Evolutionary conservation across 2,888 invertebrate genomes (phyloP).

Genomic region (Elegia similella): DNA sequence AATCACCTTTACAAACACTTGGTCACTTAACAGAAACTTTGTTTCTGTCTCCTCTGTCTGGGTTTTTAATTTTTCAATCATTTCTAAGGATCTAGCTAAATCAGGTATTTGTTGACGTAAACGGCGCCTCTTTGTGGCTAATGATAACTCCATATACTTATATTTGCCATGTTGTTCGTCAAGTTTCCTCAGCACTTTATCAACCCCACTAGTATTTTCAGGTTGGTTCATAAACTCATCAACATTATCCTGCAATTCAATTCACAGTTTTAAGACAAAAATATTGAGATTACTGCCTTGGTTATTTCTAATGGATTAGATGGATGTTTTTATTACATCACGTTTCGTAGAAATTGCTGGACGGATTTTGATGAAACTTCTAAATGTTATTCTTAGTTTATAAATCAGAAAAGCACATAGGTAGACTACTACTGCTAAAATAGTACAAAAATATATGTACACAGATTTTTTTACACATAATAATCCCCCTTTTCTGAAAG

Average conservation of each 20-base stretch:
- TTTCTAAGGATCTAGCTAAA: conserved; percentile 93
- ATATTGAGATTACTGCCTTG: too few relatives aligned
- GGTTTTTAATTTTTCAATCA: conserved; percentile 93
- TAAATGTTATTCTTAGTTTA: too few relatives aligned
- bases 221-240: conserved; percentile 93
- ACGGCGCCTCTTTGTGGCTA: conserved; percentile 92
- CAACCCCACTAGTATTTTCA: conserved; percentile 91
- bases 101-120: conserved; percentile 97
- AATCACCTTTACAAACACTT: conserved; percentile 87
- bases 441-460: too few relatives aligned
- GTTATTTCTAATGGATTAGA: too few relatives aligned
- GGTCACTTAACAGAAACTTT: conserved; percentile 95
- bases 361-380: too few relatives aligned
- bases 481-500: too few relatives aligned
- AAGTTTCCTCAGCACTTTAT: conserved; percentile 91
- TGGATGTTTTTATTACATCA: too few relatives aligned
- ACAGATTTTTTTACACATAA: too few relatives aligned
- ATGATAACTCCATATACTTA: conserved; percentile 97
- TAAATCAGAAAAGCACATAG: too few relatives aligned
- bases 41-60: conserved; percentile 92
- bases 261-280: too few relatives aligned
- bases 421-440: too few relatives aligned
- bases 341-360: too few relatives aligned
- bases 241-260: conserved; percentile 91
- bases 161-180: conserved; percentile 98